Base-by-base conservation (phyloP, 2,113 vertebrate genomes). In the Microtus richardsoni region DNA sequence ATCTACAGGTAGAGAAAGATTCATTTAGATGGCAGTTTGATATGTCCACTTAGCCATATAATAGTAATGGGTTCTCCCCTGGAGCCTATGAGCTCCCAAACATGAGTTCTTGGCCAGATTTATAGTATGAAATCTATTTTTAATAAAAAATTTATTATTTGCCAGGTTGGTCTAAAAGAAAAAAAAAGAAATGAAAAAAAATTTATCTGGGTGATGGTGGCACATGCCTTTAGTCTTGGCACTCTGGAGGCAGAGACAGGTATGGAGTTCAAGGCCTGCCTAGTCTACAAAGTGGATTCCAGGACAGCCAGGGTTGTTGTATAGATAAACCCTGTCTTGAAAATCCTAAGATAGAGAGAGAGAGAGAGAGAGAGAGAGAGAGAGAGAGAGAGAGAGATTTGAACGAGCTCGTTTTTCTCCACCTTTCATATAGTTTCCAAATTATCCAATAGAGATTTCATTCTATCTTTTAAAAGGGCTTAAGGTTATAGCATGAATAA, bases 381-480 rank as follows among this genome's bases (percentile, higher is more conserved):
- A 54, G 5, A 54, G 54, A 54, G 4, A 54, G 36, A 71, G 8
- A n/a, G 21, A 73, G 4, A 22, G 36, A 10, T 89, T 91, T 52
- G 44, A 91, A 94, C 21, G 19, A 87, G 0, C 0, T 91, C 83
- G 5, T 83, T 66, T 94, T 96, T 96, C 70, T 54, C 79, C 12
- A 66, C 74, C 83, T 58, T 89, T 93, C 82, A 94, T 33, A 84
- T 86, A 79, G 1, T 87, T 49, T 93, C 21, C 87, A 94, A 36
- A 89, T 95, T 89, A 16, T 70, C 44, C 68, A n/a, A 17, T 68
- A 66, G 52, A 93, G 26, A 77, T 92, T 95, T 96, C 58, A 90
- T 93, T 87, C 87, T 89, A 33, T 88, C 79, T 71, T 71, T 71
- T 71, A n/a, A 94, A 49, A 88, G 36, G 28, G 44, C 33, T 58